Conservation (phyloP, 2,113 vertebrate species). For the Mungos mungo region DNA sequence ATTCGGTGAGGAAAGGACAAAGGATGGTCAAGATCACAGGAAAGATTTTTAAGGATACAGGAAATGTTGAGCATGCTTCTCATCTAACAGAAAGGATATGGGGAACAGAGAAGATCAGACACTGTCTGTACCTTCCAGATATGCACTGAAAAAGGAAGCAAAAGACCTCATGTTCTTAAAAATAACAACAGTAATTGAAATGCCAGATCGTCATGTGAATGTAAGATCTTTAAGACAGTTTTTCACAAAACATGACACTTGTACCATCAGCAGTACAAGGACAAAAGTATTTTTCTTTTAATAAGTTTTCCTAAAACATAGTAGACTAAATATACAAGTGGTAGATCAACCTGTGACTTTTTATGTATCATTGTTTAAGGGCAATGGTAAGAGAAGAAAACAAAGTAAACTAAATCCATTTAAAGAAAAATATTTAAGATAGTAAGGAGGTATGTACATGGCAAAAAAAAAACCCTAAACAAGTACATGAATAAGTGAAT, state of each 20-base stretch:
- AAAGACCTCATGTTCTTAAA: not conserved
- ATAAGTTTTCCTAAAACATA: not conserved
- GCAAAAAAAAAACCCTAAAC: not conserved
- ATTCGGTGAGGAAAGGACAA: not conserved
- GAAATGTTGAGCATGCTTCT: not conserved
- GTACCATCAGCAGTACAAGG: not conserved
- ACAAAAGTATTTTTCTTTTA: not conserved
- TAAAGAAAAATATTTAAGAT: conserved; percentile 3
- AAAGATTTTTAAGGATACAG: not conserved
- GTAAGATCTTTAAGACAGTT: not conserved
- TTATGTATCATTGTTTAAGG: not conserved
- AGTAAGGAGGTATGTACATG: not conserved
- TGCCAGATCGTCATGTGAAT: not conserved
- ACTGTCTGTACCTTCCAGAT: not conserved
- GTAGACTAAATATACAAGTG: not conserved
- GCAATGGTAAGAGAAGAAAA: not conserved
- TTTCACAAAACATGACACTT: not conserved
- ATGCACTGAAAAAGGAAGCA: not conserved
- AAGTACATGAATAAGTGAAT: not conserved
- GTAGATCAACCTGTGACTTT: not conserved
- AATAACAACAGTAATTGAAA: not conserved
- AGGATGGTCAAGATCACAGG: not conserved
- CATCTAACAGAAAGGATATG: not conserved
- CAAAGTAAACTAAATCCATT: not conserved
- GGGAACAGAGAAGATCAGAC: not conserved